Conservation (phyloP, 2,888 invertebrate species). For the Pseudolycoriella hygida region DNA sequence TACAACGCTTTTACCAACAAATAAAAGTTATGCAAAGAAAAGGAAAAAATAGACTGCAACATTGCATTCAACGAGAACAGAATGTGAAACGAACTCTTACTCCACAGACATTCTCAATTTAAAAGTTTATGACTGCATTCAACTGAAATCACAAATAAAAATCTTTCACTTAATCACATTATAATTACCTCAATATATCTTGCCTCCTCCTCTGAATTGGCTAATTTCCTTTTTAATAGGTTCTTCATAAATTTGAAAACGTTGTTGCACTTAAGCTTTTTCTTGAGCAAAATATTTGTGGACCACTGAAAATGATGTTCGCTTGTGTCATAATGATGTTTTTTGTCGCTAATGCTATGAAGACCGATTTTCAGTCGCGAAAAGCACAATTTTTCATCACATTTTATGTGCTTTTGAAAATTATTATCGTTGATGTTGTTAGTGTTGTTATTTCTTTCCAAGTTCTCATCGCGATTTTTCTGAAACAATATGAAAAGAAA, state of each 20-base stretch:
- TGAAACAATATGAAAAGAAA: not conserved
- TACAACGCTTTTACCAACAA: too few species aligned
- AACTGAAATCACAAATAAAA: too few species aligned
- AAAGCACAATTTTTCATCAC: not conserved
- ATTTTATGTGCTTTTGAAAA: not conserved
- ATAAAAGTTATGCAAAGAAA: too few species aligned
- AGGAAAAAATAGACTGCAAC: too few species aligned
- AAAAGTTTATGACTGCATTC: too few species aligned
- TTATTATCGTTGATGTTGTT: not conserved
- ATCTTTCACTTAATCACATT: too few species aligned
- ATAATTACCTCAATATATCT: slow-evolving; percentile 3
- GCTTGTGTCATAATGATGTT: not conserved
- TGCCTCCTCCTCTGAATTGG: not conserved
- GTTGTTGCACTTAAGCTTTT: not conserved
- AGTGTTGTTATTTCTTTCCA: not conserved
- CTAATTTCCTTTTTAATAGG: slow-evolving; percentile 1
- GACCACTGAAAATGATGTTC: not conserved
- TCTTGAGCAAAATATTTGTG: not conserved
- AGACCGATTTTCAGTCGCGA: not conserved
- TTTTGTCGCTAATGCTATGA: not conserved
- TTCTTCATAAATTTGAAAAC: slow-evolving; percentile 6
- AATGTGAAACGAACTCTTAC: too few species aligned
- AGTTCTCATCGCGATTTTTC: not conserved
- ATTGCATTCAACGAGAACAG: too few species aligned
- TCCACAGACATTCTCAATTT: too few species aligned